phyloP scores from a whole-genome alignment of 1,140 invertebrate species.

The Drosophila equinoxialis region DNA sequence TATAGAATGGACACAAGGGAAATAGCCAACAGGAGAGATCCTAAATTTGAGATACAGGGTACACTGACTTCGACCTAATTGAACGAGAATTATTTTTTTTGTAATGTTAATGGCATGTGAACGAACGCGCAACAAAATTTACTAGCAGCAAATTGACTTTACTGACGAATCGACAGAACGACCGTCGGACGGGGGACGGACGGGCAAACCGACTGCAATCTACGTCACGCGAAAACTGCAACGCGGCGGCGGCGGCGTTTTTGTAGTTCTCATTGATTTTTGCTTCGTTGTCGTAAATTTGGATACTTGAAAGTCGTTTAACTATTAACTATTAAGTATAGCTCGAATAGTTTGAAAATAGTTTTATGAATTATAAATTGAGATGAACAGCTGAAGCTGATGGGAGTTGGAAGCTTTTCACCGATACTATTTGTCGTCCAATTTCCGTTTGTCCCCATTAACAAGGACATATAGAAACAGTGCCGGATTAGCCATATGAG shows the following conservation, averaged over 20 bases:
- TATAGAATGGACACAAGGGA: too few species aligned
- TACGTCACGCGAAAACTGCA: conserved; percentile 29
- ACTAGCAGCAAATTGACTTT: conserved; percentile 16
- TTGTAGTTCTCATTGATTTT: conserved; percentile 48
- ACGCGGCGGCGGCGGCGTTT: conserved; percentile 13
- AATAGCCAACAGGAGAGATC: too few species aligned
- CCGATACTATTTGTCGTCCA: too few species aligned
- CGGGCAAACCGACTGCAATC: conserved; percentile 14
- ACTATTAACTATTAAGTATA: too few species aligned
- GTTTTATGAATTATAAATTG: too few species aligned
- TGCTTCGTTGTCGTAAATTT: conserved; percentile 42
- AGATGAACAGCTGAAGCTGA: too few species aligned
- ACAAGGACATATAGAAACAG: too few species aligned
- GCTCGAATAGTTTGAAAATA: too few species aligned
- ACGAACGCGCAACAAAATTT: conserved; percentile 29
- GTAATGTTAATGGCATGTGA: conserved; percentile 61
- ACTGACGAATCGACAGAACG: conserved; percentile 10
- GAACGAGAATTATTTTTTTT: conserved; percentile 30
- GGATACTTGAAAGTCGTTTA: conserved; percentile 26
- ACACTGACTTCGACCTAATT: background rate
- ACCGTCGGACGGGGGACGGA: background rate
- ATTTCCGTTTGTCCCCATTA: too few species aligned
- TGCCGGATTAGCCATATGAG: too few species aligned
- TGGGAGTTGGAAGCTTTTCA: too few species aligned
- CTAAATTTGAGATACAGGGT: background rate